Conservation (phyloP, 2,797 vertebrate species). For the Myotis pilosus region DNA sequence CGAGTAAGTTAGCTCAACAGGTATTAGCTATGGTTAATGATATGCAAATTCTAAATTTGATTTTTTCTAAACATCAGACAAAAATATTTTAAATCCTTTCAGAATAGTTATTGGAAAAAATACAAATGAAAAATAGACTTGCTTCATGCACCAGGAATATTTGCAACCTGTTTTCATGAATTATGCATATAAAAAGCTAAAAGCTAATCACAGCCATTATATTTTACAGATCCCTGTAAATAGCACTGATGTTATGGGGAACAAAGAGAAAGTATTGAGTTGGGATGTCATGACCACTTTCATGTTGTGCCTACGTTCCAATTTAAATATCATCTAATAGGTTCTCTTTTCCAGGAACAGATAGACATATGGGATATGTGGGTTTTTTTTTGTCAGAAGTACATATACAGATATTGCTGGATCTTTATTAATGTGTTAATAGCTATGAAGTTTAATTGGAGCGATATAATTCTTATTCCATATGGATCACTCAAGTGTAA, state of each 20-base stretch:
- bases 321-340: constrained; percentile 36
- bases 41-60: constrained; percentile 37
- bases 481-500: background rate
- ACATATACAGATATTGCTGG: background rate
- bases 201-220: constrained; percentile 72
- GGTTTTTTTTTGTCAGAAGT: background rate
- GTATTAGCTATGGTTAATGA: constrained; percentile 43
- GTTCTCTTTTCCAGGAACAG: background rate
- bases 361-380: background rate
- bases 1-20: constrained; percentile 13
- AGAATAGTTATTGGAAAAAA: constrained; percentile 36
- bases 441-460: background rate
- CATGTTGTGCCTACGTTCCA: background rate
- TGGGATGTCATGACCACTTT: constrained; percentile 58
- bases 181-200: constrained; percentile 72
- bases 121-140: constrained; percentile 58
- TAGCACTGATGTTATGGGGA: constrained; percentile 59
- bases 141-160: constrained; percentile 56
- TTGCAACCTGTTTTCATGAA: constrained; percentile 64
- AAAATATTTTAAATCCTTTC: constrained; percentile 60
- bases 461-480: background rate
- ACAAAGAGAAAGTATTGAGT: constrained; percentile 62
- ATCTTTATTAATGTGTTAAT: background rate
- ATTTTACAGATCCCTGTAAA: constrained; percentile 70
- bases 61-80: constrained; percentile 28